Evolutionary conservation across 2,797 vertebrate species (phyloP).

Genomic region (Cetoscarus ocellatus): DNA sequence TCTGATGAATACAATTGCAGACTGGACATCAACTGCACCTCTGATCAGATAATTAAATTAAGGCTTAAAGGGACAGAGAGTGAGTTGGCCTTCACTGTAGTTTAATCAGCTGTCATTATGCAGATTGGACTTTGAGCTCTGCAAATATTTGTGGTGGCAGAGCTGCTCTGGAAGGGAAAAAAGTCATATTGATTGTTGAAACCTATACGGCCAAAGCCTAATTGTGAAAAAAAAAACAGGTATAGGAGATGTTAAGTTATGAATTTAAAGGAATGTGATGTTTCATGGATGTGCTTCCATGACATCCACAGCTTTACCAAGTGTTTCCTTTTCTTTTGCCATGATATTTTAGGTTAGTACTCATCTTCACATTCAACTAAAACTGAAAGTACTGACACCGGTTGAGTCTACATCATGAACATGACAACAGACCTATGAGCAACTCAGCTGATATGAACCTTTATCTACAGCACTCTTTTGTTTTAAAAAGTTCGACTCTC

Average conservation of each 20-base stretch:
- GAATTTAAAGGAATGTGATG: neutral
- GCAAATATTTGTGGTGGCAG: neutral
- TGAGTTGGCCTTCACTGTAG: neutral
- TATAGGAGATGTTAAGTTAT: neutral
- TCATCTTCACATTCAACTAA: too few relatives aligned
- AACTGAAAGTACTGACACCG: too few relatives aligned
- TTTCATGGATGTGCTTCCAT: neutral
- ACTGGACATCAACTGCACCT: neutral
- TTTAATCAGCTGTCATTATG: slow-evolving; percentile 1
- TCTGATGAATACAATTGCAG: neutral
- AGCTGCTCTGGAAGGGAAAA: slow-evolving; percentile 1
- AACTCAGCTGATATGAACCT: too few relatives aligned
- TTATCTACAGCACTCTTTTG: too few relatives aligned
- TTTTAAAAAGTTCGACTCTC: too few relatives aligned
- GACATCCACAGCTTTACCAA: neutral
- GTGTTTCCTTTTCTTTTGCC: neutral
- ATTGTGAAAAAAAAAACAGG: neutral
- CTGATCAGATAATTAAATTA: neutral
- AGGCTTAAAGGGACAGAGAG: neutral
- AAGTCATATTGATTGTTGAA: neutral
- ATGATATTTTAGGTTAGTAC: too few relatives aligned
- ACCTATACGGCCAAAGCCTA: neutral
- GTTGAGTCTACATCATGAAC: too few relatives aligned
- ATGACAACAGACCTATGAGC: too few relatives aligned
- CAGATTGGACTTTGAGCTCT: neutral